A percentile compares a stretch with the other conserved stretches of the same genome.
These are phyloP conservation scores for Triplophysa rosa DNA, from an alignment of 2,113 vertebrate species.

Conservation along the genomic window DNA sequence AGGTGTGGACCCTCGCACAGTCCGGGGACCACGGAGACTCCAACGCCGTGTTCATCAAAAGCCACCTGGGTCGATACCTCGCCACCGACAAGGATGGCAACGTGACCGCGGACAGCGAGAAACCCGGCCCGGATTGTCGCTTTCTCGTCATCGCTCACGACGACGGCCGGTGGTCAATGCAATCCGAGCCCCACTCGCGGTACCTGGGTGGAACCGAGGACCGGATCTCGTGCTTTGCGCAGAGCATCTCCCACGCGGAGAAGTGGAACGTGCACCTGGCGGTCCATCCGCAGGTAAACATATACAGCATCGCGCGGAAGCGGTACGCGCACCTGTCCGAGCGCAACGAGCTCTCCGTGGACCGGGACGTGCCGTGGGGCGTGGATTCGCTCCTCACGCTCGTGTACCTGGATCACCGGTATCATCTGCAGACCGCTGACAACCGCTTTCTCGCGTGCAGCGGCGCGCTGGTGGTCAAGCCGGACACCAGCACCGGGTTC, in stretches of 20 bases:
- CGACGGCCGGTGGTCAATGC: conserved; percentile 94
- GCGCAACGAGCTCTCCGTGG: conserved; percentile 79
- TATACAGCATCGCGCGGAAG: conserved; percentile 91
- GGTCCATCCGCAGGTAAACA: conserved; percentile 92
- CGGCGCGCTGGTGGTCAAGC: conserved; percentile 75
- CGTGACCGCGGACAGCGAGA: conserved; percentile 87
- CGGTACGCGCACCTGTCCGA: conserved; percentile 88
- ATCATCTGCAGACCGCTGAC: conserved; percentile 90
- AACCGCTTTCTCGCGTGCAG: conserved; percentile 88
- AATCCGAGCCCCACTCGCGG: conserved; percentile 88
- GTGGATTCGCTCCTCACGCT: conserved; percentile 92
- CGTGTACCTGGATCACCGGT: conserved; percentile 89
- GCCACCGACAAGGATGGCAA: conserved; percentile 92
- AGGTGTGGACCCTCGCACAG: conserved; percentile 97
- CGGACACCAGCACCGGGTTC: conserved; percentile 84
- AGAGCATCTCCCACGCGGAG: conserved; percentile 81
- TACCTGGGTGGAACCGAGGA: conserved; percentile 93
- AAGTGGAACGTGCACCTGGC: conserved; percentile 94
- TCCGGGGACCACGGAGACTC: conserved; percentile 76
- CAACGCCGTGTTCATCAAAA: conserved; percentile 83
- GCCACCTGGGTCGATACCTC: conserved; percentile 96
- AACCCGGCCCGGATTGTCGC: conserved; percentile 82
- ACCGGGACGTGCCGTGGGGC: conserved; percentile 93
- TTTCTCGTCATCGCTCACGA: conserved; percentile 87
- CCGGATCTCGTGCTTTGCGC: conserved; percentile 89